Percentiles rank a stretch among this genome's conserved stretches.
These are phyloP conservation scores for Drosophila longiperda DNA, from an alignment of 2,888 invertebrate species.

Conservation along the genomic window DNA sequence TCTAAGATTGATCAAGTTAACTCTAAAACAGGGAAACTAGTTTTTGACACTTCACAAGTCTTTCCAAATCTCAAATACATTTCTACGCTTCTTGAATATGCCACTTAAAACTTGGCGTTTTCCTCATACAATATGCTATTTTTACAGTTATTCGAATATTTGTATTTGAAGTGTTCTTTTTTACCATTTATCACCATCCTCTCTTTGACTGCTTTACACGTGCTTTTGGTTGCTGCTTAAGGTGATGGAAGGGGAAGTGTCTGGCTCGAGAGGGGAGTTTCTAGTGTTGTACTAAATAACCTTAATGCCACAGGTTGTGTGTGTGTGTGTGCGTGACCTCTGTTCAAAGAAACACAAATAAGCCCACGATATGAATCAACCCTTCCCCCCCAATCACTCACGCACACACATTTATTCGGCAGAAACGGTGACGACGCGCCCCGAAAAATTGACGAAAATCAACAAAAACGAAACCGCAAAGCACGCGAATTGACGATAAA, in stretches of 20 bases:
- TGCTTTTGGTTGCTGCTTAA: not conserved
- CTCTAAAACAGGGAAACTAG: not conserved
- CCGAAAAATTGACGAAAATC: slow-evolving; percentile 43
- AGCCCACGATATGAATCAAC: not conserved
- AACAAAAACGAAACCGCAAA: slow-evolving; percentile 47
- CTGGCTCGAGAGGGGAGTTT: not conserved
- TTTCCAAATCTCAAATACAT: not conserved
- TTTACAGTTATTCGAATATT: not conserved
- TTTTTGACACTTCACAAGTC: not conserved
- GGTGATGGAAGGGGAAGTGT: not conserved
- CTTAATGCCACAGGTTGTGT: slow-evolving; percentile 43
- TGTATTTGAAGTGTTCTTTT: not conserved
- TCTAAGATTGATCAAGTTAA: not conserved
- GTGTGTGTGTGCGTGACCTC: slow-evolving; percentile 8
- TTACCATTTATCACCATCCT: not conserved
- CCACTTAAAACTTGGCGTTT: not conserved
- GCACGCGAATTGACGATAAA: slow-evolving; percentile 36
- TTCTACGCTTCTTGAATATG: not conserved
- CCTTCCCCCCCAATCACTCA: not conserved
- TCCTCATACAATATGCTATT: not conserved
- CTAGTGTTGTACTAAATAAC: not conserved
- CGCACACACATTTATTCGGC: not conserved
- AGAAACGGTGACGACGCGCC: slow-evolving; percentile 38
- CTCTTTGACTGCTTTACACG: not conserved
- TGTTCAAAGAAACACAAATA: slow-evolving; percentile 5